Percentiles rank a stretch among this genome's conserved stretches.
Conservation (phyloP, 2,797 vertebrate genomes). For the Acipenser ruthenus region DNA sequence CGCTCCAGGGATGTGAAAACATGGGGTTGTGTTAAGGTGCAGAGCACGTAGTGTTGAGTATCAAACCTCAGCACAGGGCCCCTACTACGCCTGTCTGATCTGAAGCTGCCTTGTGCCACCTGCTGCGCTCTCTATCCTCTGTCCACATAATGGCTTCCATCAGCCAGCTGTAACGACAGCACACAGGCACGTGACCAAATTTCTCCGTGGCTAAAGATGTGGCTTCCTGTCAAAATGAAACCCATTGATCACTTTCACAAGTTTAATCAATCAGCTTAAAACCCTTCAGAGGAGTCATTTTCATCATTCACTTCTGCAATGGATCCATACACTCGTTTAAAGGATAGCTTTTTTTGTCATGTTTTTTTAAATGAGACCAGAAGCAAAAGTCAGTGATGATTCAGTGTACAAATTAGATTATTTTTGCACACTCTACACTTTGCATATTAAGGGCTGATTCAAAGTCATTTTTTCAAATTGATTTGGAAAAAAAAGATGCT, state of each 20-base stretch:
- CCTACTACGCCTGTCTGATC: slow-evolving; percentile 5
- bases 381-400: too few species aligned
- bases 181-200: neutral
- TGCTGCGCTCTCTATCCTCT: slow-evolving; percentile 15
- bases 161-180: neutral
- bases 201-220: neutral
- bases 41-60: slow-evolving; percentile 9
- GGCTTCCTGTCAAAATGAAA: neutral
- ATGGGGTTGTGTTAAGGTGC: neutral
- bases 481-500: too few species aligned
- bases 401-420: too few species aligned
- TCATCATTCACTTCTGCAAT: neutral
- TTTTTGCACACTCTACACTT: too few species aligned
- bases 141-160: neutral
- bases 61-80: slow-evolving; percentile 12
- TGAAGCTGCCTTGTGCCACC: slow-evolving; percentile 14
- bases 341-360: too few species aligned
- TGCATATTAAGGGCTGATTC: too few species aligned
- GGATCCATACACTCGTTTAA: too few species aligned
- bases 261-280: slow-evolving; percentile 5
- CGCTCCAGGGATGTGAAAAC: neutral
- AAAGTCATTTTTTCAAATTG: too few species aligned
- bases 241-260: neutral
- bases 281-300: neutral
- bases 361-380: too few species aligned